Evolutionary conservation across 30 jellyfish, hydroid and myxozoan genomes (phyloP).

Genomic region (Turritopsis rubra): DNA sequence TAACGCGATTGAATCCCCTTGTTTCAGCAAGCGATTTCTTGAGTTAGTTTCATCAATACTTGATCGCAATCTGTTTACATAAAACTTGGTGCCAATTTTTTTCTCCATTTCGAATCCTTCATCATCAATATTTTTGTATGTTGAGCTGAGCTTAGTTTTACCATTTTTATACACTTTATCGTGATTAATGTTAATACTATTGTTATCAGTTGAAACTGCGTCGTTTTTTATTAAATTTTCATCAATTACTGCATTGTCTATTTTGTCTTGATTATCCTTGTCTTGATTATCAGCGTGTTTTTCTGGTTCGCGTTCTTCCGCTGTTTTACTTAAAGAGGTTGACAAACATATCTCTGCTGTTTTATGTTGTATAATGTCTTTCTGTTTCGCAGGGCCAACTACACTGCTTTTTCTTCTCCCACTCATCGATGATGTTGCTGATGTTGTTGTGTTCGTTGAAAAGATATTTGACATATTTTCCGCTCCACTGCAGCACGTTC

Average conservation of each 20-base stretch:
- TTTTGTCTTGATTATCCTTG: neutral
- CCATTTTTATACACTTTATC: constrained; percentile 8
- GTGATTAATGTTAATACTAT: neutral
- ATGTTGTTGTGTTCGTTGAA: constrained; percentile 2
- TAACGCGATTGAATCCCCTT: constrained; percentile 11
- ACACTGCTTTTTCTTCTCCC: neutral
- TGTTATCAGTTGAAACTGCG: neutral
- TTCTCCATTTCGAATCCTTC: constrained; percentile 3
- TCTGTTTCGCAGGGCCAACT: constrained; percentile 2
- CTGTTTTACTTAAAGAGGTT: neutral
- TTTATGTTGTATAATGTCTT: neutral
- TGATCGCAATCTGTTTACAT: neutral
- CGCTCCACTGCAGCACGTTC: constrained; percentile 16
- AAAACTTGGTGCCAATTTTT: neutral
- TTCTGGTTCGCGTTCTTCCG: neutral
- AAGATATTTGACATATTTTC: constrained; percentile 4
- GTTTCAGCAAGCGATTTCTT: constrained; percentile 1
- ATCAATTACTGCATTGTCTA: neutral
- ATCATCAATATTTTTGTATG: neutral
- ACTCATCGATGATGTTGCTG: neutral
- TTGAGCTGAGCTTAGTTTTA: neutral
- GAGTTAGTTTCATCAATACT: constrained; percentile 6
- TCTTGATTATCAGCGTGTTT: neutral
- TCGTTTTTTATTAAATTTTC: neutral
- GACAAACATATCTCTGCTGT: neutral